These are phyloP conservation scores for Hirtodrosophila trivittata DNA, from an alignment of 2,888 invertebrate genomes.

Conservation along the genomic window DNA sequence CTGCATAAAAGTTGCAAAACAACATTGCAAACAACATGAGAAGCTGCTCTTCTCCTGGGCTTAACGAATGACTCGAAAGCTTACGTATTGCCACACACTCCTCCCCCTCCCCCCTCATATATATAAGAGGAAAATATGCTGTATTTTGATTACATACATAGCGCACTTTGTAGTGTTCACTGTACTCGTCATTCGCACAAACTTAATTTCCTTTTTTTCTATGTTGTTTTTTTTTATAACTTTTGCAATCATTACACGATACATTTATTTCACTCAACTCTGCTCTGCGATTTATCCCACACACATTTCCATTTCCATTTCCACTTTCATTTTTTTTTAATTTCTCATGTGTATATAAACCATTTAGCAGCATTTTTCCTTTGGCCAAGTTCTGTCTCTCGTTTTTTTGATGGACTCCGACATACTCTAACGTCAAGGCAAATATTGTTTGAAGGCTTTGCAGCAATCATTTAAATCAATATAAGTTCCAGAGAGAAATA, in stretches of 20 bases:
- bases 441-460: not conserved
- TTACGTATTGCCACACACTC: not conserved
- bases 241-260: constrained; percentile 78
- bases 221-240: constrained; percentile 55
- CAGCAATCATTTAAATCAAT: too few species aligned
- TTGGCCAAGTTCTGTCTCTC: constrained; percentile 51
- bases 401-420: constrained; percentile 6
- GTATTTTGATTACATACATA: too few species aligned
- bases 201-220: constrained; percentile 70
- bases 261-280: constrained; percentile 62
- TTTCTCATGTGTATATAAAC: constrained; percentile 71
- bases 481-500: too few species aligned
- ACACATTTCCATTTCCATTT: constrained; percentile 14
- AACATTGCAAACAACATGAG: constrained; percentile 66
- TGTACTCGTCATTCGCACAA: constrained; percentile 58
- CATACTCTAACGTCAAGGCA: constrained; percentile 28
- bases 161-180: too few species aligned
- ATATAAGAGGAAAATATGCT: too few species aligned
- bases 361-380: constrained; percentile 73
- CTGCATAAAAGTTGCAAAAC: constrained; percentile 70
- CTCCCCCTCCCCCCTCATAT: too few species aligned
- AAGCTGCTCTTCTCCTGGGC: constrained; percentile 16
- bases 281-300: not conserved
- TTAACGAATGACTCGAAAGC: not conserved
- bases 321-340: constrained; percentile 8